Percentiles rank a stretch among this genome's conserved stretches.
These are phyloP conservation scores for Bathynomus jamesi DNA, from an alignment of 1,140 invertebrate species.

Conservation along the genomic window DNA sequence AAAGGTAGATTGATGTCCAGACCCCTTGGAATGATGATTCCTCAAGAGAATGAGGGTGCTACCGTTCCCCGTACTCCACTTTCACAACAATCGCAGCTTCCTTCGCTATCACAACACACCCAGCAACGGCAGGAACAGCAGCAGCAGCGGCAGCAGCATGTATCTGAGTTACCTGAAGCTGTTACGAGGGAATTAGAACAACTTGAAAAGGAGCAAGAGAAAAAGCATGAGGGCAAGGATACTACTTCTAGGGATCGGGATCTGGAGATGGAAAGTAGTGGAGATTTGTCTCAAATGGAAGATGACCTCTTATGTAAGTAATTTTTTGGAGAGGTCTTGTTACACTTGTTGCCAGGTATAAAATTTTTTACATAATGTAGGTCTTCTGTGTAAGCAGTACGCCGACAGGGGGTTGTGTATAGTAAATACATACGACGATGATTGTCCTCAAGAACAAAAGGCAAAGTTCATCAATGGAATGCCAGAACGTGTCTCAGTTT, in stretches of 20 bases:
- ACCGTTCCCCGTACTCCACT: not conserved
- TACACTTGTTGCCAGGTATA: no score
- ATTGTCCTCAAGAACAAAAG: no score
- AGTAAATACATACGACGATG: no score
- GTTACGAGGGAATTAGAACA: slow-evolving; percentile 70
- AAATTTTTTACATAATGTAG: no score
- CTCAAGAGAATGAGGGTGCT: no score
- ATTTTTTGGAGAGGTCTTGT: no score
- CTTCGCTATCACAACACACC: slow-evolving; percentile 1
- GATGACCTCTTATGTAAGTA: not conserved
- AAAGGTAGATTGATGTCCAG: not conserved
- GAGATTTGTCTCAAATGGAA: not conserved
- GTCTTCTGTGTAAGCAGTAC: no score
- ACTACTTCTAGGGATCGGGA: slow-evolving; percentile 37
- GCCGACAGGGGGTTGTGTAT: no score
- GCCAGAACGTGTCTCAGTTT: no score
- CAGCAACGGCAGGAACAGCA: not conserved
- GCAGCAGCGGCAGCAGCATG: not conserved
- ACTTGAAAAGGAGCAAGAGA: slow-evolving; percentile 56
- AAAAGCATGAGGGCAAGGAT: slow-evolving; percentile 41
- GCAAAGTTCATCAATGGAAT: no score
- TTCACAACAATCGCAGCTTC: not conserved
- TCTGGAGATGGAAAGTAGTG: not conserved
- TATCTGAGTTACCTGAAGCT: slow-evolving; percentile 62
- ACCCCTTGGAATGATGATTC: no score